These are phyloP conservation scores for Anaspis maculata DNA, from an alignment of 2,888 invertebrate species.

Conservation along the genomic window DNA sequence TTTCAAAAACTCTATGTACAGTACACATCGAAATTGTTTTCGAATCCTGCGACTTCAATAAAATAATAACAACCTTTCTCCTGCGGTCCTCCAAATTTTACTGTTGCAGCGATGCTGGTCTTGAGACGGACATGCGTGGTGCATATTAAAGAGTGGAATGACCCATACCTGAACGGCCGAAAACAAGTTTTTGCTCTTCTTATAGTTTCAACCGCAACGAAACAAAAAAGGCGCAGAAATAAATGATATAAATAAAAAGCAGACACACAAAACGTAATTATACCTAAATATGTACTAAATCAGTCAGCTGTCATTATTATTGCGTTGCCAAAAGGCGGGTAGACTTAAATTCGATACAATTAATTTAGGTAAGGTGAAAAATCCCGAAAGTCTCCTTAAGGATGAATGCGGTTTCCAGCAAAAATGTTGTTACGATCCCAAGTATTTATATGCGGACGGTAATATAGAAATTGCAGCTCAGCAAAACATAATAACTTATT, in stretches of 20 bases:
- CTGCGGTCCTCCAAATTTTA: too few species aligned
- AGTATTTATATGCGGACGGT: slow-evolving; percentile 7
- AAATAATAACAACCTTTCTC: too few species aligned
- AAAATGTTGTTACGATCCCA: slow-evolving; percentile 10
- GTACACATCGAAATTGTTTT: too few species aligned
- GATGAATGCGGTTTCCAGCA: slow-evolving; percentile 4
- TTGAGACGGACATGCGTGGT: slow-evolving; percentile 21
- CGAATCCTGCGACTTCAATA: too few species aligned
- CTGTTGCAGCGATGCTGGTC: slow-evolving; percentile 24
- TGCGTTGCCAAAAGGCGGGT: neutral
- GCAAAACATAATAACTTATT: slow-evolving; percentile 10
- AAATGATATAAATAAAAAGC: slow-evolving; percentile 32
- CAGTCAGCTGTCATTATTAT: slow-evolving; percentile 2
- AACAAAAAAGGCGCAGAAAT: slow-evolving; percentile 21
- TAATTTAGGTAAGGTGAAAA: slow-evolving; percentile 3
- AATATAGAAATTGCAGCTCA: too few species aligned
- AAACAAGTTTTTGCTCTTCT: slow-evolving; percentile 37
- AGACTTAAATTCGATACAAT: neutral
- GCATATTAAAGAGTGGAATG: slow-evolving; percentile 34
- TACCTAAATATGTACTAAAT: slow-evolving; percentile 16
- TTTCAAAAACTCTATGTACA: too few species aligned
- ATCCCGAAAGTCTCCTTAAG: slow-evolving; percentile 2
- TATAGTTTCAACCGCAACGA: slow-evolving; percentile 30
- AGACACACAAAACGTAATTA: slow-evolving; percentile 22
- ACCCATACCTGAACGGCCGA: slow-evolving; percentile 35